These are phyloP conservation scores for Vanessa cardui DNA, from an alignment of 2,888 invertebrate species.

Conservation along the genomic window DNA sequence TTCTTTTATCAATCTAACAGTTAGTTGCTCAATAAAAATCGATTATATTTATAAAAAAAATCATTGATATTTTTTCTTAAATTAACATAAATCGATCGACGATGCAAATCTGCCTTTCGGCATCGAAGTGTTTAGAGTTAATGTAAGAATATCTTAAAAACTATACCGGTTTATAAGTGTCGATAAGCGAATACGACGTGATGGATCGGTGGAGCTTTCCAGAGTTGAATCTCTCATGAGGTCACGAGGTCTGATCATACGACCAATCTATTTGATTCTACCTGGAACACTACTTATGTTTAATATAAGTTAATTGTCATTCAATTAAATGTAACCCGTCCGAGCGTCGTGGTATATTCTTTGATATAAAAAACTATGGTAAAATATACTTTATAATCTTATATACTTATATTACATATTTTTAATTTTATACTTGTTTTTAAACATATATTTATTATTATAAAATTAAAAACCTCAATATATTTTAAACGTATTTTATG, in stretches of 20 bases:
- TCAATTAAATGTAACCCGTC: too few relatives aligned
- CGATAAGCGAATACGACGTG: conserved; percentile 19
- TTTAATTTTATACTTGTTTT: too few relatives aligned
- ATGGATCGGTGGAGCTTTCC: conserved; percentile 25
- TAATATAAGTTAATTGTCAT: too few relatives aligned
- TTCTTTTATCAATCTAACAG: too few relatives aligned
- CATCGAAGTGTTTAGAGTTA: conserved; percentile 21
- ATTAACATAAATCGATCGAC: conserved; percentile 2
- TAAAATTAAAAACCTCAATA: too few relatives aligned
- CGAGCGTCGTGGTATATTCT: too few relatives aligned
- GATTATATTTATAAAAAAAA: not conserved
- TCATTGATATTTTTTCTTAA: not conserved
- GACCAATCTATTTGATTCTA: not conserved
- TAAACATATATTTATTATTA: too few relatives aligned
- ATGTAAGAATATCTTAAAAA: conserved; percentile 19
- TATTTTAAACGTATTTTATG: too few relatives aligned
- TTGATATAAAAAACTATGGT: too few relatives aligned
- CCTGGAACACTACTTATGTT: too few relatives aligned
- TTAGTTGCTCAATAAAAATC: not conserved
- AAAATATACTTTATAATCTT: too few relatives aligned
- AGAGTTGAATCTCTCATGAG: conserved; percentile 21
- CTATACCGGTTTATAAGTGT: conserved; percentile 21
- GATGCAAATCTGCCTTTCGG: conserved; percentile 20
- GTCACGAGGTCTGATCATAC: conserved; percentile 24
- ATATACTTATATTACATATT: too few relatives aligned